Evolutionary conservation across 2,888 invertebrate species (phyloP), one percentile per base, ranked within the genome.

Genomic region (Pristionchus entomophagus): DNA sequence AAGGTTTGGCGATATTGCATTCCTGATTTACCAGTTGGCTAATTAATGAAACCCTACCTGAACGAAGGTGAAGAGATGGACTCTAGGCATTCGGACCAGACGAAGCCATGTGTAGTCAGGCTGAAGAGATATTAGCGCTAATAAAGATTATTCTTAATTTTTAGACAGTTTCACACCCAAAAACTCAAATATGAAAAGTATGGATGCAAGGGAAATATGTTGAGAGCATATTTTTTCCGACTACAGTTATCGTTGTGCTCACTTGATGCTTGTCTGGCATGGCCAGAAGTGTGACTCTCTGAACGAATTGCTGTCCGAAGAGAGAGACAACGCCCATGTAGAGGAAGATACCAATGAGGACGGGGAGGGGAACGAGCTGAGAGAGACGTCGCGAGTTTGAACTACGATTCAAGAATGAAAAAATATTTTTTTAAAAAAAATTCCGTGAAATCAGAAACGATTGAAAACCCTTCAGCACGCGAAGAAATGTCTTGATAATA

Each of bases 291-390:
- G 88, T 82, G 41, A 93, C 84, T 29, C 92, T 88, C 86, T 93
- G 92, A 10, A 92, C 89, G 78, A 92, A 92, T 87, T 92, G 92
- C 82, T 91, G 91, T 3, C 92, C 92, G 38, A 93, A 92, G 86
- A 94, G 92, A 4, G 94, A 93, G 4, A 94, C 94, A 45, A 94
- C 92, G 29, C 94, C 94, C 91, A 95, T 94, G 88, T 95, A 95
- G 53, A 95, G 93, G 90, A 94, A 94, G 38, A 95, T 94, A 22
- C 94, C 94, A 90, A 94, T 94, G 87, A 94, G 90, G 38, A 94
- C 94, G 10, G 94, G 94, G 53, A 94, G 92, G 0, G 95, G 95
- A 26, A 95, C 94, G 19, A 93, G 91, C 86, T 93, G 89, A 62
- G 89, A 56, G 29, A 35, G 29, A 65, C 19, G 10, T 3, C 51